Percentiles rank a stretch among this genome's conserved stretches.
These are phyloP conservation scores for Cygnus atratus DNA, from an alignment of 2,113 vertebrate genomes.

Conservation along the genomic window DNA sequence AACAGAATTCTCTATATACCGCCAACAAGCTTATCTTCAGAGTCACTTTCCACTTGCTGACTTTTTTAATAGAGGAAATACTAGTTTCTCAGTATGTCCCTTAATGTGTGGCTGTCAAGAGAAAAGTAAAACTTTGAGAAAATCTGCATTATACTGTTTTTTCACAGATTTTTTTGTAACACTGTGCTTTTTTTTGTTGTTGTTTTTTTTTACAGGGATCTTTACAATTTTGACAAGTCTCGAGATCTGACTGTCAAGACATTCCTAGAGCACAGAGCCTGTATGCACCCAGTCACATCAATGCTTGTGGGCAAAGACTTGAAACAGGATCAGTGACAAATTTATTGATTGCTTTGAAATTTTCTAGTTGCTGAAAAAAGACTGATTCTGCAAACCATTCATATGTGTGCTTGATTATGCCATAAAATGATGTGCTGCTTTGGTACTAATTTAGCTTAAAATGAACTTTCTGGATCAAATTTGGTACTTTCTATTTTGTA, in stretches of 20 bases:
- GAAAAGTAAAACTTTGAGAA: background rate
- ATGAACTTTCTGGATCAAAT: constrained; percentile 19
- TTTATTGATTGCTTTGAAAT: background rate
- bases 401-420: background rate
- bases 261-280: constrained; percentile 78
- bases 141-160: background rate
- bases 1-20: background rate
- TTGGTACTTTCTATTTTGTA: background rate
- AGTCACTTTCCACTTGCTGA: background rate
- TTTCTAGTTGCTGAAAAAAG: background rate
- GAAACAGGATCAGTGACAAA: constrained; percentile 75
- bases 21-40: background rate
- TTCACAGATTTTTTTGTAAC: background rate
- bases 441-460: background rate
- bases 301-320: constrained; percentile 89
- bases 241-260: constrained; percentile 76
- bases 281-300: constrained; percentile 89
- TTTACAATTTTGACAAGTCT: constrained; percentile 86
- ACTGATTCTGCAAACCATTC: background rate
- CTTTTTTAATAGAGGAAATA: background rate
- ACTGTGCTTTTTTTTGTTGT: background rate
- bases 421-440: background rate
- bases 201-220: constrained; percentile 79
- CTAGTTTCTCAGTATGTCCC: background rate
- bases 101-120: background rate